Base-by-base conservation (phyloP, 2,888 invertebrate genomes). In the Ectemnius continuus region DNA sequence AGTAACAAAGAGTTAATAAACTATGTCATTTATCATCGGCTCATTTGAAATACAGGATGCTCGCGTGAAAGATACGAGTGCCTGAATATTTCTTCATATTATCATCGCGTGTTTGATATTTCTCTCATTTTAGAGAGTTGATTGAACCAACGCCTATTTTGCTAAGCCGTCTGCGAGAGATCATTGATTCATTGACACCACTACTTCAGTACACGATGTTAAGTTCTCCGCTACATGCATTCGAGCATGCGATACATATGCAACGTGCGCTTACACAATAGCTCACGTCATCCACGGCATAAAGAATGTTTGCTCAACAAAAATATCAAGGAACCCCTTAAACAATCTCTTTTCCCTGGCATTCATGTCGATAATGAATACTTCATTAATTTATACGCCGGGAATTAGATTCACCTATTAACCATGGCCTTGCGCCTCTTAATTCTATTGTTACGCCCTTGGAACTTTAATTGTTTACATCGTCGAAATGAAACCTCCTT, bases 101-200 rank as follows among this genome's bases (percentile, higher is more conserved):
- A 52, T 14, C 52, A 52, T 14, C 52, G 52, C 6, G 2, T 4
- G 52, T 11, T 36, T 11, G 36, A 36, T 36, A 36, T 36, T 36
- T 8, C 8, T 11, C 52, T 6, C 52, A 52, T 52, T 14, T 13
- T 52, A 16, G 13, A 52, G 14, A 52, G 52, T 52, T 52, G 52
- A 16, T 52, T 52, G 52, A 52, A 52, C 52, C n/a, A 52, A 4
- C 16, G 52, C 5, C 47, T 47, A 47, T 47, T 47, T n/a, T 47
- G 47, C n/a, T 47, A 47, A 47, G 13, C 47, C 13, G 52, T 5
- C 52, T 5, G 52, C 13, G 52, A 16, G 52, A 52, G 52, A 16
- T 16, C 52, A 52, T 52, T 52, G 52, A 16, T 52, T 52, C 52
- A 52, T 52, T 52, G 52, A 47, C n/a, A 47, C 47, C n/a, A 47